Percentiles rank a stretch among this genome's conserved stretches.
These are phyloP conservation scores for Pseudococcus viburni DNA, from an alignment of 2,888 invertebrate genomes.

Conservation along the genomic window DNA sequence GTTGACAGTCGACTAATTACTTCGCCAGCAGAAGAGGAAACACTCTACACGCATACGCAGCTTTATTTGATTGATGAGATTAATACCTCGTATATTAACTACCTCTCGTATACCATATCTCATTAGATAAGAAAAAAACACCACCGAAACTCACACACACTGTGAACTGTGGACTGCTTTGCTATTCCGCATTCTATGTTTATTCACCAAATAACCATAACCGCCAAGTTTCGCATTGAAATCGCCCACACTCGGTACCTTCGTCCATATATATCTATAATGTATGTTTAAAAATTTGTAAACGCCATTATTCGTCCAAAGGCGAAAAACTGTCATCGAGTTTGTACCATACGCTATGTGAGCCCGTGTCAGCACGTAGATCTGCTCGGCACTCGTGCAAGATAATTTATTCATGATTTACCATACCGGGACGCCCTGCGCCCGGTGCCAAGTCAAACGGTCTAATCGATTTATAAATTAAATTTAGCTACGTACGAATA, in stretches of 20 bases:
- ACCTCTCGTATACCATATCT: not conserved
- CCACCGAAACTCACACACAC: not conserved
- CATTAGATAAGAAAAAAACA: not conserved
- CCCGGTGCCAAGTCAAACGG: conserved; percentile 6
- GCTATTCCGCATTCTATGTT: conserved; percentile 18
- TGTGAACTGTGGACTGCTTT: not conserved
- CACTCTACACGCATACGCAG: not conserved
- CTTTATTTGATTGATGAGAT: conserved; percentile 9
- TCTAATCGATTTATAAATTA: conserved; percentile 43
- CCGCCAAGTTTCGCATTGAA: conserved; percentile 24
- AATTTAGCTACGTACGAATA: not conserved
- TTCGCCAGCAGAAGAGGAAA: not conserved
- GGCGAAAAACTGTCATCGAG: conserved; percentile 49
- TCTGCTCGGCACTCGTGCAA: not conserved
- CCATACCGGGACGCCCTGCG: conserved; percentile 28
- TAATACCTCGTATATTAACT: not conserved
- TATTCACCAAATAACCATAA: not conserved
- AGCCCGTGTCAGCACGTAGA: not conserved
- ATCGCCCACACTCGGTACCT: not conserved
- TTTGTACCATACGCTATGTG: not conserved
- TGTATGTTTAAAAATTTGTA: conserved; percentile 32
- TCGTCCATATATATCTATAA: not conserved
- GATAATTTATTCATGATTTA: conserved; percentile 37
- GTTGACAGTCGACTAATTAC: not conserved
- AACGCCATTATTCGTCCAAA: conserved; percentile 44